Base-by-base conservation (phyloP, 2,797 vertebrate genomes). In the Silurus lanzhouensis region DNA sequence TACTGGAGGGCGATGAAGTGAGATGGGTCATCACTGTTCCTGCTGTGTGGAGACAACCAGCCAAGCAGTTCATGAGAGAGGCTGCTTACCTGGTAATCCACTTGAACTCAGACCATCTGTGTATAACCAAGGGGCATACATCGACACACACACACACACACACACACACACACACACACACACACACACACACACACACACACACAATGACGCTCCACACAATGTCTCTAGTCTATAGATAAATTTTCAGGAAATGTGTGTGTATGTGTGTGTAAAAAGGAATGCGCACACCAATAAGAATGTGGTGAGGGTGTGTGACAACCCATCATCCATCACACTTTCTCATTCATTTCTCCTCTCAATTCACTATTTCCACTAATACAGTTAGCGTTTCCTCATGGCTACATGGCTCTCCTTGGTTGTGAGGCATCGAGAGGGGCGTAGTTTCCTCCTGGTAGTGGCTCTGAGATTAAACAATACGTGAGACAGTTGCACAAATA, bases 11-110 rank as follows among this genome's bases (percentile, higher is more conserved):
- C 0, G 95, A 93, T 0, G 93, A 96, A 64, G 92, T 99, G 88
- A 93, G 98, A 89, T 99, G 98, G 98, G 97, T 99, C 44, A 94
- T 99, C 91, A 99, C 98, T 0, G 98, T 99, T n/a, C 98, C 98
- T 0, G 97, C 98, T 22, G 97, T 99, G 89, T 99, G 98, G 98
- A 96, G 96, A 91, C 98, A 98, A 89, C 97, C 98, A 0, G 98
- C 98, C 92, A 99, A 99, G 91, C 97, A 99, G 93, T 98, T 99
- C 92, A 99, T 99, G 98, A 91, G 98, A 89, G 97, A 99, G 85
- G 98, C 98, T 0, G 96, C 97, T 63, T 99, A 98, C 91, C 91
- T 96, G 96, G 98, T 97, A 91, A 90, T 93, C 52, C 27, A 79
- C 27, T 63, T 70, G 14, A 70, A 66, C 70, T 44, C 58, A 70